Percentiles rank a stretch among this genome's conserved stretches.
Evolutionary conservation across 2,797 vertebrate species (phyloP).

Genomic region (Halcyon leucocephala): DNA sequence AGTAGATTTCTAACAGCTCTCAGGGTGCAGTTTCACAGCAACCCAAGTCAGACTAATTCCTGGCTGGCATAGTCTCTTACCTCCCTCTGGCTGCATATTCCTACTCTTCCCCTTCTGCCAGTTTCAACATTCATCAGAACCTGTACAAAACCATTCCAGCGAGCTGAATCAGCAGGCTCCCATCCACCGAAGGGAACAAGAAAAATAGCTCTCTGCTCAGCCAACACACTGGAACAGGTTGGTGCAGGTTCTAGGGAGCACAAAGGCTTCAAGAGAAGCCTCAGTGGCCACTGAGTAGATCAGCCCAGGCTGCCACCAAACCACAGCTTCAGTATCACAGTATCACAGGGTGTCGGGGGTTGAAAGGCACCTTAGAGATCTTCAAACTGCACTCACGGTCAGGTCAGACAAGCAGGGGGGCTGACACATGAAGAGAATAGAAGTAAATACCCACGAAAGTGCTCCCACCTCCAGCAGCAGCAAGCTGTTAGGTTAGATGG

Average conservation of each 20-base stretch:
- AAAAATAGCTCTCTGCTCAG: neutral
- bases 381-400: neutral
- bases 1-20: neutral
- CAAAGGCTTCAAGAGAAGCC: neutral
- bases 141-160: neutral
- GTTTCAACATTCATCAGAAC: neutral
- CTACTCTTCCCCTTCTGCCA: neutral
- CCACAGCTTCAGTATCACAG: neutral
- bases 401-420: neutral
- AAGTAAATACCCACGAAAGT: neutral
- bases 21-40: neutral
- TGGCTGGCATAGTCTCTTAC: neutral
- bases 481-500: neutral
- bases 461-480: neutral
- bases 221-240: neutral
- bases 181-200: neutral
- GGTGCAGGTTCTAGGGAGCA: neutral
- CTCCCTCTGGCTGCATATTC: slow-evolving; percentile 12
- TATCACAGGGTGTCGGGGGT: too few relatives aligned
- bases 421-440: neutral
- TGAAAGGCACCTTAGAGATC: too few relatives aligned
- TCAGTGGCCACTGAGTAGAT: neutral
- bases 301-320: neutral
- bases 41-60: neutral
- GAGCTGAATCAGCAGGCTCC: neutral